Evolutionary conservation across 2,797 vertebrate species (phyloP), one percentile per base, ranked within the genome.

Genomic region (Clamator glandarius): DNA sequence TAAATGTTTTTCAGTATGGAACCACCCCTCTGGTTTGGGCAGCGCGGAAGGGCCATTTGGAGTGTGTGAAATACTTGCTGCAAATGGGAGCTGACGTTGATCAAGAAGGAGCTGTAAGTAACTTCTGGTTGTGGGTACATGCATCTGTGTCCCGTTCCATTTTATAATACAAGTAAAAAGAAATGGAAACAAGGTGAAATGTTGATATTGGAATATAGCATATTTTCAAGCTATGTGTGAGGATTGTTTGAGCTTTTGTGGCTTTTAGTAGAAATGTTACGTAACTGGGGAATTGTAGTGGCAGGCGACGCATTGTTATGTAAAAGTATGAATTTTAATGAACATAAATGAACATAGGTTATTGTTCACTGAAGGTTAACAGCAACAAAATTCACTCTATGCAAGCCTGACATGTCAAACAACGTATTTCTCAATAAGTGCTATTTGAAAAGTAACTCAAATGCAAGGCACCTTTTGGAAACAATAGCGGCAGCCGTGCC

Each of bases 21-120:
- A 99, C 99, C 55, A 99, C 99, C 2, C 98, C 99, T 19, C 96
- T 99, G 93, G 99, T 99, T 91, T 99, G 99, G 99, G 99, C 99
- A 4, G 98, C 99, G 8, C 98, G 99, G 59, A 99, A 99, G 14
- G 99, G 99, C 48, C 99, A 99, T 94, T 97, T 99, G 87, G 99
- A 99, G 67, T 98, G 98, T 52, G 99, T 99, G 86, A 99, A 98
- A 95, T 98, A 99, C 87, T 97, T 99, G 58, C 92, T 99, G 97
- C 99, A 99, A 96, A 99, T 98, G 87, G 99, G 99, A 31, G 99
- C 99, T 5, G 99, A 99, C 79, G 99, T 99, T 8, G 99, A 99
- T 98, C 99, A 99, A 94, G 99, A 99, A 98, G 99, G 99, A 95
- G 99, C 99, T 95, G 99, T 99, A 98, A 86, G 98, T 98, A 64